phyloP scores from a whole-genome alignment of 2,113 vertebrate genomes.

The Cyanistes caeruleus region DNA sequence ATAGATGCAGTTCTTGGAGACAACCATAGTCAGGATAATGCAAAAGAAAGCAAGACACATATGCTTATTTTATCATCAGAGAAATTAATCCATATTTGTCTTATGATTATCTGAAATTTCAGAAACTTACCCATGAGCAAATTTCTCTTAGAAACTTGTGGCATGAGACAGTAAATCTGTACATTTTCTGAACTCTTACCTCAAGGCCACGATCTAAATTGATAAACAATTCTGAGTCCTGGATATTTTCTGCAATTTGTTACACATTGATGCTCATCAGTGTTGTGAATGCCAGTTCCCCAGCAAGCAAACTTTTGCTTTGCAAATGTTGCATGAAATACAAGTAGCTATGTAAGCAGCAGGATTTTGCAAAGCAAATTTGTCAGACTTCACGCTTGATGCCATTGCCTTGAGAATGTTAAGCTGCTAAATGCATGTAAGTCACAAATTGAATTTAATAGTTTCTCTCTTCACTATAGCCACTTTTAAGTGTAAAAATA shows the following conservation, averaged over 20 bases:
- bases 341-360: neutral
- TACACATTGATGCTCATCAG: neutral
- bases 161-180: neutral
- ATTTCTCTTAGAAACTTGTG: neutral
- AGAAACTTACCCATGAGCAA: neutral
- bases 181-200: neutral
- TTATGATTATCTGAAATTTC: neutral
- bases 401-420: neutral
- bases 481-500: neutral
- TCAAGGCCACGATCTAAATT: neutral
- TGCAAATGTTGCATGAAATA: neutral
- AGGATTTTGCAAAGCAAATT: neutral
- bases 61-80: neutral
- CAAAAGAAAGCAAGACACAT: neutral
- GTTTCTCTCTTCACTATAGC: neutral
- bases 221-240: neutral
- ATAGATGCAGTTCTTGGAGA: neutral
- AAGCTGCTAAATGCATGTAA: neutral
- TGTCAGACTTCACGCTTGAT: neutral
- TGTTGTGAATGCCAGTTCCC: neutral
- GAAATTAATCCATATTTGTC: neutral
- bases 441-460: neutral
- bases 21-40: neutral
- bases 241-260: neutral
- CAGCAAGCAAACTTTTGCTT: neutral